A percentile compares a stretch with the other conserved stretches of the same genome.
phyloP scores from a whole-genome alignment of 2,888 invertebrate species.

The Itoplectis maculator region DNA sequence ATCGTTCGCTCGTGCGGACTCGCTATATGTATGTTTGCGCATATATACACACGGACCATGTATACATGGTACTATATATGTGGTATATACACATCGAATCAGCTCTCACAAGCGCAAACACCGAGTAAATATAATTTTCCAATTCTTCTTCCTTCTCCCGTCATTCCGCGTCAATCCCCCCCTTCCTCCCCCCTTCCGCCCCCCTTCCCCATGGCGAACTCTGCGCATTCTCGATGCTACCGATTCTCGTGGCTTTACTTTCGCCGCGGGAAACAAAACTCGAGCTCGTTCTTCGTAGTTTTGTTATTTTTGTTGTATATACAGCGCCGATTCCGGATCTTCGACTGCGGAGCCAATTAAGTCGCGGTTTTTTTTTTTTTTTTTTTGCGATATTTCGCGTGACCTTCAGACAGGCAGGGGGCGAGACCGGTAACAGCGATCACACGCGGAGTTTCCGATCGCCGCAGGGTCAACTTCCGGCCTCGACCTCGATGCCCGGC shows the following conservation, averaged over 20 bases:
- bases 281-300: no score
- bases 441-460: conserved; percentile 47
- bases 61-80: no score
- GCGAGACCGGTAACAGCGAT: conserved; percentile 32
- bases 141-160: conserved; percentile 49
- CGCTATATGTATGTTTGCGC: not conserved
- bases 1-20: conserved; percentile 42
- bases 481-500: conserved; percentile 65
- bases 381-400: conserved; percentile 17
- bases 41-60: no score
- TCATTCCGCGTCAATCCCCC: conserved; percentile 30
- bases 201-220: conserved; percentile 2
- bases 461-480: conserved; percentile 64
- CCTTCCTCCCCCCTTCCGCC: conserved; percentile 30
- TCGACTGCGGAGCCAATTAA: conserved; percentile 48
- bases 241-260: not conserved
- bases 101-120: not conserved
- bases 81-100: conserved; percentile 15
- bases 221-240: conserved; percentile 3
- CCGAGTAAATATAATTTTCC: conserved; percentile 57
- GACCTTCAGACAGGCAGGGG: conserved; percentile 49
- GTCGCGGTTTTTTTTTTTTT: conserved; percentile 39
- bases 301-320: not conserved
- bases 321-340: conserved; percentile 48
- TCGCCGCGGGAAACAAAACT: conserved; percentile 1